Base-by-base conservation (phyloP, 2,888 invertebrate genomes). In the Copidosoma aretas region DNA sequence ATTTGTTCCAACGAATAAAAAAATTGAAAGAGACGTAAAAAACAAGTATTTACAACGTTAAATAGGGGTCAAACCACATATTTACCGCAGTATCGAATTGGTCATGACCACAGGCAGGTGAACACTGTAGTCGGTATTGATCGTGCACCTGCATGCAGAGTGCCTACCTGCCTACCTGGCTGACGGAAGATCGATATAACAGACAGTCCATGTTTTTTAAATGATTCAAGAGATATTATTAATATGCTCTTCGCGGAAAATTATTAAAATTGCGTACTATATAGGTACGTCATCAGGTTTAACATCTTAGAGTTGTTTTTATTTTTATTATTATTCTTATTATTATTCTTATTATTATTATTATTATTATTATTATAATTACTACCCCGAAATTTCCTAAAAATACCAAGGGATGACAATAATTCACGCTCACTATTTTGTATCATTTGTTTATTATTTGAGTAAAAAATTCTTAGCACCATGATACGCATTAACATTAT, bases 71-170 rank as follows among this genome's bases (percentile, higher is more conserved):
- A 58, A 66, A 19, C 51, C 32, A 70, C 53, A 63, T 61, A 70
- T 67, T 70, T 72, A 72, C 72, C 72, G 68, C 32, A 72, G 64
- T 22, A 72, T 21, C 19, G 70, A 61, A 56, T 61, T 68, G 51
- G 70, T 21, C 72, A 72, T 72, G 64, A 63, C 63, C 65, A 39
- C 61, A 67, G 67, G 68, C 70, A 59, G 41, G 58, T 62, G 64
- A 52, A 53, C 43, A 69, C 68, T 75, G 71, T 72, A 67, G 53
- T 56, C 39, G 43, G 53, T 75, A 76, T 76, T 73, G 76, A 76
- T 76, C 73, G 72, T 32, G 49, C 17, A 59, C 66, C 43, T 67
- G 62, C 49, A 52, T 70, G 66, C 69, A 72, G 71, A 60, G 53
- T 51, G 43, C 59, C 60, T 53, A 52, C 10, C 22, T 49, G 15